Evolutionary conservation across 1,140 invertebrate genomes (phyloP), one percentile per base, ranked within the genome.

Genomic region (Rhagoletis zephyria): DNA sequence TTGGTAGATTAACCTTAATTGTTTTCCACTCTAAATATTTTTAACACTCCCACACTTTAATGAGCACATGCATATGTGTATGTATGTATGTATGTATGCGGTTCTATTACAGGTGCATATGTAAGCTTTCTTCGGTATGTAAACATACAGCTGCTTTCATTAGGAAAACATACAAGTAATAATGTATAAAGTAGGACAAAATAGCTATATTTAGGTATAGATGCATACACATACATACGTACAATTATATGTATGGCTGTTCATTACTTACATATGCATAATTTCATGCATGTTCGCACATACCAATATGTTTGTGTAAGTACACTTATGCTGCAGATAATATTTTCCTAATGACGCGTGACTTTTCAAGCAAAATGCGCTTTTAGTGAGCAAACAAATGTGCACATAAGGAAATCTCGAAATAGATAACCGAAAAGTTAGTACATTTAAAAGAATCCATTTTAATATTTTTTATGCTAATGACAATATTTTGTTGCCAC

Each of bases 361-460:
- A 85, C 81, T 85, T 85, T 85, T 59, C 59, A 40, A 59, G 30
- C 81, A 85, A 85, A 85, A 85, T 85, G n/a, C 40, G 67, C 67
- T 74, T 74, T 74, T 48, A 45, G 42, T 56, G 51, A 56, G 51
- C 10, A 63, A 4, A 9, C 61, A 63, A 63, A 63, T 63, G 61
- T 56, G 51, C 51, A 5, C 51, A 56, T 1, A 56, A 56, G 51
- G 51, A 56, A 56, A 56, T 56, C 51, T 56, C 10, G 5, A 56
- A 56, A 0, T 56, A 56, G 5, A 56, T 5, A 56, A 56, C 0
- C 30, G 10, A 56, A 56, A 56, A 56, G 10, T 2, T 56, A 30
- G 30, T 30, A 30, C 30, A 30, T 30, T 30, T 30, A 30, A 30
- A 30, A 30, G 30, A 30, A 30, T 30, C 30, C 45, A 74, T 74